Evolutionary conservation across 2,888 invertebrate genomes (phyloP).

Genomic region (Leptinotarsa juncta): DNA sequence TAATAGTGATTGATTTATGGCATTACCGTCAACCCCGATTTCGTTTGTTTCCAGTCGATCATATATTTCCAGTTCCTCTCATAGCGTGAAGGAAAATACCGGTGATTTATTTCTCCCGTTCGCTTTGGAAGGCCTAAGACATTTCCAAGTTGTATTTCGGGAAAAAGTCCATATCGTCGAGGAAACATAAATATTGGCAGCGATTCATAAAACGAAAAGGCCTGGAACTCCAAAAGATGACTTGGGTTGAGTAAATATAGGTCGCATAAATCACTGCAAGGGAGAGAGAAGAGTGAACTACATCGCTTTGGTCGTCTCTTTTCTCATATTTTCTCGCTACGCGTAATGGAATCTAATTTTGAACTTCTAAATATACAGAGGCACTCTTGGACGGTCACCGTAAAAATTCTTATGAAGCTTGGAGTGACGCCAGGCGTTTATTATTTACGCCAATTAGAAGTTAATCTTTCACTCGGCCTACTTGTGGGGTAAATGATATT

Average conservation of each 20-base stretch:
- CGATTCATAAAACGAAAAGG: slow-evolving; percentile 7
- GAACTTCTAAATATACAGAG: slow-evolving; percentile 20
- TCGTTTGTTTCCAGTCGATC: not conserved
- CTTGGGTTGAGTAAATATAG: slow-evolving; percentile 20
- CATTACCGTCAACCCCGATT: not conserved
- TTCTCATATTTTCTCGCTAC: slow-evolving; percentile 9
- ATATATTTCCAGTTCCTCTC: not conserved
- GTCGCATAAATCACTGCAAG: slow-evolving; percentile 21
- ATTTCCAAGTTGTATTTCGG: not conserved
- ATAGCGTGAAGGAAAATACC: not conserved
- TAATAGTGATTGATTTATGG: not conserved
- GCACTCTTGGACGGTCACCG: slow-evolving; percentile 19
- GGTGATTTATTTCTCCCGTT: not conserved
- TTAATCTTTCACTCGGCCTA: slow-evolving; percentile 14
- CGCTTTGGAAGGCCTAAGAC: not conserved
- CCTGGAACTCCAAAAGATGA: slow-evolving; percentile 15
- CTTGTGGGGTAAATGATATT: not conserved
- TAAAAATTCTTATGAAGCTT: slow-evolving; percentile 20
- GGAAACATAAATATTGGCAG: slow-evolving; percentile 15
- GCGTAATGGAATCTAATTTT: slow-evolving; percentile 21
- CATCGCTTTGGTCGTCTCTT: slow-evolving; percentile 8
- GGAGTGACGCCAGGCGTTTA: slow-evolving; percentile 17
- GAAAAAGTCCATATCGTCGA: not conserved
- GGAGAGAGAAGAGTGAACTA: slow-evolving; percentile 7
- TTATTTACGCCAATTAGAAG: slow-evolving; percentile 20